Conservation (phyloP, 2,888 invertebrate species). For the Caenorhabditis wallacei region DNA sequence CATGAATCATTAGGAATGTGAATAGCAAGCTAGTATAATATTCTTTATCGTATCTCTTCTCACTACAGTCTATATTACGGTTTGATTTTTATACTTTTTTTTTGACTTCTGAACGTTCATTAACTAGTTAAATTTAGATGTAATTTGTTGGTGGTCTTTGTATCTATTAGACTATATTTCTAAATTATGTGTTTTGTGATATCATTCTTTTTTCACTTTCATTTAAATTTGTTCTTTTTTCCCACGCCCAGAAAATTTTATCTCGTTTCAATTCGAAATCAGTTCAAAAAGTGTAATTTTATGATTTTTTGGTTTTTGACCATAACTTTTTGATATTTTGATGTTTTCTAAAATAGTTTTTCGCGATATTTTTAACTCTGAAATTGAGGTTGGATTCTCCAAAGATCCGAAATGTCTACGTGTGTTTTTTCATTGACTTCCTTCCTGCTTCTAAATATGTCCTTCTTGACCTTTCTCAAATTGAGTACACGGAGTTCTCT, state of each 20-base stretch:
- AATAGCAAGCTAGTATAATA: conserved; percentile 1
- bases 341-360: no score
- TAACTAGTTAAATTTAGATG: neutral
- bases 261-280: neutral
- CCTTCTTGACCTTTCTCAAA: conserved; percentile 13
- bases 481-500: neutral
- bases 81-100: no score
- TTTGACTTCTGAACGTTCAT: neutral
- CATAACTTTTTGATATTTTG: no score
- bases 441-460: conserved; percentile 27
- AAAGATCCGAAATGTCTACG: conserved; percentile 14
- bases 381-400: neutral
- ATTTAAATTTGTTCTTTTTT: neutral
- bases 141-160: neutral
- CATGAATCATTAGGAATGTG: neutral
- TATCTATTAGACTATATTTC: neutral
- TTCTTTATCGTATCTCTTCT: neutral
- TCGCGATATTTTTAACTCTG: no score
- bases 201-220: neutral
- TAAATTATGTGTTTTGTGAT: neutral
- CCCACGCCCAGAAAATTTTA: neutral
- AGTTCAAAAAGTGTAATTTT: neutral
- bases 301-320: neutral
- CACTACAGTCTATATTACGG: neutral
- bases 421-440: conserved; percentile 32